phyloP scores from a whole-genome alignment of 2,113 vertebrate genomes.

The Proteles cristata region DNA sequence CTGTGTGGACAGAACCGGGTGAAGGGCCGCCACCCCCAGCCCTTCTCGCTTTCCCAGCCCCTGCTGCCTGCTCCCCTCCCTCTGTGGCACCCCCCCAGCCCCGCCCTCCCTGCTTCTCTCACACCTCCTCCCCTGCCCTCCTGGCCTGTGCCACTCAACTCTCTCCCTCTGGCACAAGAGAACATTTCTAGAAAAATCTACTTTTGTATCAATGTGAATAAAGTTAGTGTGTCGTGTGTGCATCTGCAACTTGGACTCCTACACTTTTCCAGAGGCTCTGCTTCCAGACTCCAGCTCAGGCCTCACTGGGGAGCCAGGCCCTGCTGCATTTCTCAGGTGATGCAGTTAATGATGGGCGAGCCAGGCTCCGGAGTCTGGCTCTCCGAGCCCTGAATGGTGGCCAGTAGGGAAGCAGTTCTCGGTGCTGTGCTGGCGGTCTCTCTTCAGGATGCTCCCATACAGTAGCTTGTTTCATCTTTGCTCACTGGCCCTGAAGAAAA shows the following conservation, averaged over 20 bases:
- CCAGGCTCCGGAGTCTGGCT: not conserved
- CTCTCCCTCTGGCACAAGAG: conserved; percentile 70
- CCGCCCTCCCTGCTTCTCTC: not conserved
- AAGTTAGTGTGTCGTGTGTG: conserved; percentile 93
- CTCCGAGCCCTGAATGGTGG: not conserved
- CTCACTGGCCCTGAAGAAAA: not conserved
- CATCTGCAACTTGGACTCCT: conserved; percentile 87
- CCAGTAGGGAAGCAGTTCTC: not conserved
- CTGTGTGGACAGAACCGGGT: not conserved
- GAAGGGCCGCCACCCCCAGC: not conserved
- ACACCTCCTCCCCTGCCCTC: not conserved
- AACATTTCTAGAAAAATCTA: conserved; percentile 93
- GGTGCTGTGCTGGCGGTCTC: not conserved
- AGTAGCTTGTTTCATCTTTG: not conserved
- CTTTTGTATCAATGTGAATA: conserved; percentile 98
- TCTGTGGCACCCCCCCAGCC: not conserved
- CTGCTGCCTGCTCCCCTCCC: not conserved
- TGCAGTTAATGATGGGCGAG: not conserved
- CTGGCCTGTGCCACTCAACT: not conserved
- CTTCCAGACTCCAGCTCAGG: not conserved
- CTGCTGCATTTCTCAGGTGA: not conserved
- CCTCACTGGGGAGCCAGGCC: not conserved
- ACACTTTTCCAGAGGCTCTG: conserved; percentile 41
- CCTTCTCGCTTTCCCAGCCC: conserved; percentile 51
- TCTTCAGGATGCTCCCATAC: not conserved